Evolutionary conservation across 2,888 invertebrate species (phyloP).

Genomic region (Bhutanitis thaidina): DNA sequence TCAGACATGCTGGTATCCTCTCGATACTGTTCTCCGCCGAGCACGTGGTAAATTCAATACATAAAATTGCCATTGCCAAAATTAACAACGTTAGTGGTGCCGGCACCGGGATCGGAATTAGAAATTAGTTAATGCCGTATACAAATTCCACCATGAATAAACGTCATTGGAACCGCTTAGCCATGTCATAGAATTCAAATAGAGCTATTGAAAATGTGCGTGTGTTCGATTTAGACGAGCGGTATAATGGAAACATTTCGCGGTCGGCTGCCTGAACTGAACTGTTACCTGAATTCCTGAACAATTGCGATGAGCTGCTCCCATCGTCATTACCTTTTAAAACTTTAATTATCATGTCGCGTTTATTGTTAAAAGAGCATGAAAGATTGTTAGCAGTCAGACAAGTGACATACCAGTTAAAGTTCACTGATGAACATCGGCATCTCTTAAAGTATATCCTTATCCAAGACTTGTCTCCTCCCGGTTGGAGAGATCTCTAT

Average conservation of each 20-base stretch:
- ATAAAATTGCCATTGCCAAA: too few relatives aligned
- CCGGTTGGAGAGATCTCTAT: too few relatives aligned
- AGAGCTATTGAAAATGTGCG: slow-evolving; percentile 18
- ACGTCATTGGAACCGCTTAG: neutral
- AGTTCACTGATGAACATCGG: too few relatives aligned
- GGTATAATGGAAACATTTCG: slow-evolving; percentile 44
- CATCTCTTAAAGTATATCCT: too few relatives aligned
- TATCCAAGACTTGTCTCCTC: too few relatives aligned
- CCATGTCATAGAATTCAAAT: slow-evolving; percentile 13
- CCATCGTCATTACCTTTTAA: slow-evolving; percentile 1
- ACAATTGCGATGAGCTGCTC: slow-evolving; percentile 42
- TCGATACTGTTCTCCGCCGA: too few relatives aligned
- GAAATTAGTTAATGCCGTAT: neutral
- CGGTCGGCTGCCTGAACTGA: slow-evolving; percentile 41
- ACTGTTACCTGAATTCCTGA: slow-evolving; percentile 38
- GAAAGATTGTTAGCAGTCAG: slow-evolving; percentile 16
- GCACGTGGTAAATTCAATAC: too few relatives aligned
- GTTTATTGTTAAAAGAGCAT: slow-evolving; percentile 10
- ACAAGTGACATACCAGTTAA: too few relatives aligned
- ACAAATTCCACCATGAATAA: slow-evolving; percentile 2
- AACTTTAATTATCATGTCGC: slow-evolving; percentile 11
- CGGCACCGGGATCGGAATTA: too few relatives aligned
- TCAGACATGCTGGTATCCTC: too few relatives aligned
- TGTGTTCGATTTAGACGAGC: slow-evolving; percentile 24
- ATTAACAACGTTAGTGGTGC: too few relatives aligned